Percentiles rank a stretch among this genome's conserved stretches.
Conservation (phyloP, 2,113 vertebrate genomes). For the Nyctibius bracteatus region DNA sequence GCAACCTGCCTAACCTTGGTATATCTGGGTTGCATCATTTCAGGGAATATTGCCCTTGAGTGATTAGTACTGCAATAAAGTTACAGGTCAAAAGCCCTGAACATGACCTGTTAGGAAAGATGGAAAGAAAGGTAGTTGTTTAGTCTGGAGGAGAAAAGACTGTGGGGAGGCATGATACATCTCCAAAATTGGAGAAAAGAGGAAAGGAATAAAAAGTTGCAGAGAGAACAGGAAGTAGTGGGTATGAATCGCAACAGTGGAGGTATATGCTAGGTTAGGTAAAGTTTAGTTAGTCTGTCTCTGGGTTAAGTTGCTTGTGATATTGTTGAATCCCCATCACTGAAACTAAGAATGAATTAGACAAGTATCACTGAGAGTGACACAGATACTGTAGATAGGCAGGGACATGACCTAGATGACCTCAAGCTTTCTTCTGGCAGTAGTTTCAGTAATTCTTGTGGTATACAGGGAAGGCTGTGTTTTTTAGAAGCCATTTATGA, state of each 20-base stretch:
- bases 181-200: neutral
- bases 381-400: neutral
- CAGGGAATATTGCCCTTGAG: neutral
- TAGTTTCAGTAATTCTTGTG: neutral
- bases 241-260: neutral
- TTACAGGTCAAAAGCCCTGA: conserved; percentile 4
- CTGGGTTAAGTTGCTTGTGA: neutral
- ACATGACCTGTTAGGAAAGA: neutral
- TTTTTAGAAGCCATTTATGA: neutral
- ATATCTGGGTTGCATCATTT: neutral
- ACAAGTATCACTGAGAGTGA: neutral
- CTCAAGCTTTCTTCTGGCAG: neutral
- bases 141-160: neutral
- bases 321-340: neutral
- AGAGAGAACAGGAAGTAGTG: neutral
- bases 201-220: neutral
- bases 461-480: neutral
- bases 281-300: neutral
- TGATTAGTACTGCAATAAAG: neutral
- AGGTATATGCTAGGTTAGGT: neutral
- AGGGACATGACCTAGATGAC: neutral
- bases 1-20: neutral
- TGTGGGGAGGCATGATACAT: neutral
- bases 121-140: neutral
- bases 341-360: neutral